Evolutionary conservation across 2,113 vertebrate genomes (phyloP).

Genomic region (Lota lota): DNA sequence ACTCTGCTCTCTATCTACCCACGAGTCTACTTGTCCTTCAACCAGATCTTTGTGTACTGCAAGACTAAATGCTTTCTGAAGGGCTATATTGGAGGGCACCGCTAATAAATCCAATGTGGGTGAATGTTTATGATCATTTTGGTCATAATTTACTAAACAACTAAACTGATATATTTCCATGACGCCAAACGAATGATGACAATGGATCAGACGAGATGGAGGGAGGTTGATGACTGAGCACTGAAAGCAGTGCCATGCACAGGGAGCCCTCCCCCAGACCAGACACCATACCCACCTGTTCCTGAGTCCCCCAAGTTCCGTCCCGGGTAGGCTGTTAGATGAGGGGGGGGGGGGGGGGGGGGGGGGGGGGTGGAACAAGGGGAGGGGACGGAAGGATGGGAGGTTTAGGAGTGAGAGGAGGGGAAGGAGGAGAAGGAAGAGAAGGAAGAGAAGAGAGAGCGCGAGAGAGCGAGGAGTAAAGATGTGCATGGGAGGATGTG

Average conservation of each 20-base stretch:
- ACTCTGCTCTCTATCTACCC: too few relatives aligned
- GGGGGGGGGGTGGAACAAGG: conserved; percentile 57
- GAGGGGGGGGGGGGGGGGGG: conserved; percentile 43
- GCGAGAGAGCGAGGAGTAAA: conserved; percentile 18
- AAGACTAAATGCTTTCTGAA: too few relatives aligned
- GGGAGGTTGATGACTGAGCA: conserved; percentile 50
- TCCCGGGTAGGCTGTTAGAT: conserved; percentile 91
- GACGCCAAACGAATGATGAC: not conserved
- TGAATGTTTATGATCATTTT: too few relatives aligned
- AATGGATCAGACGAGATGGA: not conserved
- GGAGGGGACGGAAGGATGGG: conserved; percentile 56
- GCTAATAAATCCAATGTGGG: too few relatives aligned
- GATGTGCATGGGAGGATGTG: conserved; percentile 27
- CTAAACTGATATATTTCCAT: conserved; percentile 2
- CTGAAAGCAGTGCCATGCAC: conserved; percentile 77
- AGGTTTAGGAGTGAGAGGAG: conserved; percentile 38
- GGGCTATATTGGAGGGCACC: too few relatives aligned
- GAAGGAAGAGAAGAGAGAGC: conserved; percentile 30
- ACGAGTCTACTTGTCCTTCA: too few relatives aligned
- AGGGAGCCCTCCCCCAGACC: conserved; percentile 53
- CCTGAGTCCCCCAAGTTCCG: conserved; percentile 87
- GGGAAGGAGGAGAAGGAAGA: conserved; percentile 42
- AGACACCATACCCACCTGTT: conserved; percentile 84
- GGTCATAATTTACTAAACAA: too few relatives aligned
- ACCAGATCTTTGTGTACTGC: too few relatives aligned